Evolutionary conservation across 2,888 invertebrate species (phyloP).

Genomic region (Schizotus pectinicornis): DNA sequence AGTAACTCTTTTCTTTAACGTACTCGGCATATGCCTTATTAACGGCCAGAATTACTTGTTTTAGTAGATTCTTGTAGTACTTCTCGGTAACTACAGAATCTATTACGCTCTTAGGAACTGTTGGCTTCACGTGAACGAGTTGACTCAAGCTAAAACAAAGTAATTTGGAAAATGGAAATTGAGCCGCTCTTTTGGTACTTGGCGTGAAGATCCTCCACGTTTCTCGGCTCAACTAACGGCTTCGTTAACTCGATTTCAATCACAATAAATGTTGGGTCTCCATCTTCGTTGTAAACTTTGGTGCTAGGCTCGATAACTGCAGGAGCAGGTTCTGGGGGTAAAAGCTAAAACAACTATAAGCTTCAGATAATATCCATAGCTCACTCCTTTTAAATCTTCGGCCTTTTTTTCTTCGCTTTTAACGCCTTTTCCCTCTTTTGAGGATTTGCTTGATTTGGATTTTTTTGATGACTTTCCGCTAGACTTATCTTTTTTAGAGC

Average conservation of each 20-base stretch:
- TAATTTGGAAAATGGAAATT: neutral
- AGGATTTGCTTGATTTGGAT: constrained; percentile 21
- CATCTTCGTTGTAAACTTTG: constrained; percentile 49
- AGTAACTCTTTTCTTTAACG: constrained; percentile 34
- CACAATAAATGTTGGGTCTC: constrained; percentile 51
- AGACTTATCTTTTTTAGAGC: constrained; percentile 20
- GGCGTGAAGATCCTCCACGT: constrained; percentile 48
- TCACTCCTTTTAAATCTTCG: constrained; percentile 19
- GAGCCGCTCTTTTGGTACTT: constrained; percentile 30
- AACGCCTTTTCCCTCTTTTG: constrained; percentile 26
- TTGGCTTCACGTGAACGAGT: constrained; percentile 33
- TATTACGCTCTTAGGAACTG: constrained; percentile 41
- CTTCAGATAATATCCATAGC: neutral
- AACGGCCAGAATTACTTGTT: constrained; percentile 46
- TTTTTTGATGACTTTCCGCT: constrained; percentile 27
- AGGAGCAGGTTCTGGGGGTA: constrained; percentile 34
- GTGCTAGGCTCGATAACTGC: constrained; percentile 47
- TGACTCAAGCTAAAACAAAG: constrained; percentile 26
- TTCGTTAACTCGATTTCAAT: constrained; percentile 52
- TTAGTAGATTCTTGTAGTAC: constrained; percentile 47
- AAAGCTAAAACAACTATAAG: constrained; percentile 6
- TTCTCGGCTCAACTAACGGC: constrained; percentile 43
- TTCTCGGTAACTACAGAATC: constrained; percentile 44
- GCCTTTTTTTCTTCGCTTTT: constrained; percentile 3
- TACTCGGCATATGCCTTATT: constrained; percentile 45